Evolutionary conservation across 1,140 invertebrate species (phyloP), one percentile per base, ranked within the genome.

Genomic region (Lanistes nyassanus): DNA sequence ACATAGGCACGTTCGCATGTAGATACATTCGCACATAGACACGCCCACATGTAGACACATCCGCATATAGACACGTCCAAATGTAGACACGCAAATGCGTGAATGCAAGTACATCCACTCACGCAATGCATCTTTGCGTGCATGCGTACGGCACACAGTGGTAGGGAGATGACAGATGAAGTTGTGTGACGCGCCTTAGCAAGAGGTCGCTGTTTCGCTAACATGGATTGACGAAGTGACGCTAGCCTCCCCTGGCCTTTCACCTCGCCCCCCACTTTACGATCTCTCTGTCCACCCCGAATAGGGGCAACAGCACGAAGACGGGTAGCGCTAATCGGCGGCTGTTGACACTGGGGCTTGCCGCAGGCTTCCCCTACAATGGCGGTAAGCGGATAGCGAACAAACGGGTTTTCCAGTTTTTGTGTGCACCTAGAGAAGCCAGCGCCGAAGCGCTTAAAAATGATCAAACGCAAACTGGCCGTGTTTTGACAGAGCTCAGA

Each of bases 401-500:
- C 65, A 67, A 67, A 67, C 39, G 65, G n/a, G 13, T 31, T 23
- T 39, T 23, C 23, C 36, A 23, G 26, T 23, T 16, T 37, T 42
- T 39, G 13, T 16, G 37, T 11, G 16, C 3, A 36, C 65, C 36
- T 67, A 34, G 21, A 39, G 42, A 39, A 4, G 65, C 36, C 7
- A 37, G 34, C 23, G 42, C 23, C 31, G 42, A 51, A 70, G 55
- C 21, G 68, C 11, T 39, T 16, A 47, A 26, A 56, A 70, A 42
- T 47, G 66, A 56, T 70, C 47, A 70, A 56, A 53, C 34, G 47
- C n/a, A 53, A 37, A 31, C 42, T 7, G 21, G 21, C n/a, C 16
- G 42, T 70, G 47, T 56, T 70, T 70, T 70, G 47, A 67, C 65
- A 42, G 65, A 23, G 19, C 39, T n/a, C 65, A 67, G 37, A 67